A percentile compares a stretch with the other conserved stretches of the same genome.
Conservation (phyloP, 2,113 vertebrate species). For the Dromaius novaehollandiae region DNA sequence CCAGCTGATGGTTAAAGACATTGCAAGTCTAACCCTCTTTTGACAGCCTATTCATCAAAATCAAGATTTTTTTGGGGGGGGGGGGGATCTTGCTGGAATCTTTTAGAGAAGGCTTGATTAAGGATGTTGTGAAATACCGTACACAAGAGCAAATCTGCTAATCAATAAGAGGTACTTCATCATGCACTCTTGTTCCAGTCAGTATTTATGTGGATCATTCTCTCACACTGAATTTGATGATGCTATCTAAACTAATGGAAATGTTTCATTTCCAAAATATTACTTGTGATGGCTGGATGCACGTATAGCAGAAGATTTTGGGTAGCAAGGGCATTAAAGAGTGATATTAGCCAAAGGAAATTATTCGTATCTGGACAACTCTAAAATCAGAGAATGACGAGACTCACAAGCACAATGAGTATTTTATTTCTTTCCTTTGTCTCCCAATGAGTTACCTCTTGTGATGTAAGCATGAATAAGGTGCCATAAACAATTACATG, state of each 20-base stretch:
- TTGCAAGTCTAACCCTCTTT: neutral
- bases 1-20: neutral
- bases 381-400: neutral
- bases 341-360: conserved; percentile 7
- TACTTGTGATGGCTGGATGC: neutral
- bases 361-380: neutral
- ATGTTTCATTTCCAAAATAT: neutral
- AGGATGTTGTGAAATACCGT: conserved; percentile 28
- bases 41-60: conserved; percentile 29
- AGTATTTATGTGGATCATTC: conserved; percentile 25
- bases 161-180: conserved; percentile 46
- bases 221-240: conserved; percentile 4
- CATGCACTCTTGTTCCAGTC: conserved; percentile 13
- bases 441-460: neutral
- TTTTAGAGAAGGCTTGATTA: conserved; percentile 47
- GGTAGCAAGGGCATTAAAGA: neutral
- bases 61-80: conserved; percentile 16
- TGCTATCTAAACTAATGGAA: conserved; percentile 17
- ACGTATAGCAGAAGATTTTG: neutral
- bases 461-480: neutral
- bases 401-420: neutral
- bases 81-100: neutral
- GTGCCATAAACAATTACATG: neutral
- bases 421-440: neutral
- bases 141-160: conserved; percentile 28